Evolutionary conservation across 2,888 invertebrate genomes (phyloP).

Genomic region (Belgica antarctica): DNA sequence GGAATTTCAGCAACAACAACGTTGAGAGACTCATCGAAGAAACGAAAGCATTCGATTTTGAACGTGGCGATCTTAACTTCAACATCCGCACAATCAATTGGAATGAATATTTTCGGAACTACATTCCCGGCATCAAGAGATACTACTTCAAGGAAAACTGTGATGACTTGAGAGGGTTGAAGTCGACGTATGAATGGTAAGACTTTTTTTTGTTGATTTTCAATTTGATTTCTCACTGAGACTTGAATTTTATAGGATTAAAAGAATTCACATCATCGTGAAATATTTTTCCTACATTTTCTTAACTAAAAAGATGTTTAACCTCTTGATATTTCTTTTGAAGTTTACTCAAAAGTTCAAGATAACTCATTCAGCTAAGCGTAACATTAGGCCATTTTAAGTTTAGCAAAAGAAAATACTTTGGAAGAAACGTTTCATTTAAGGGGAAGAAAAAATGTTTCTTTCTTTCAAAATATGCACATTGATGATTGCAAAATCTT

Average conservation of each 20-base stretch:
- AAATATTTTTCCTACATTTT: conserved; percentile 19
- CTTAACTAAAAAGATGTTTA: neutral
- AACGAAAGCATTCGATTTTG: conserved; percentile 44
- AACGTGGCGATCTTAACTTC: conserved; percentile 56
- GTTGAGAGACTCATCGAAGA: conserved; percentile 51
- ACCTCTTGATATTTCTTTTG: neutral
- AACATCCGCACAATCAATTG: conserved; percentile 66
- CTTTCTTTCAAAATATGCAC: too few species aligned
- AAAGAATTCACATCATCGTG: neutral
- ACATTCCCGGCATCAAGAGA: conserved; percentile 65
- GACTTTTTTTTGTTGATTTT: too few species aligned
- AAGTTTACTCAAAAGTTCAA: too few species aligned
- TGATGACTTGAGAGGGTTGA: conserved; percentile 46
- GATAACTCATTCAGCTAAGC: too few species aligned
- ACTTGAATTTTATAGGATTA: neutral
- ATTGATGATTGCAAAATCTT: too few species aligned
- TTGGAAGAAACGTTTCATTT: too few species aligned
- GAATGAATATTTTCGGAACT: conserved; percentile 64
- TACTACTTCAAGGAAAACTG: conserved; percentile 66
- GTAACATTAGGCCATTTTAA: too few species aligned
- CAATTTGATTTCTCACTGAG: neutral
- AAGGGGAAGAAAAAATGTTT: too few species aligned
- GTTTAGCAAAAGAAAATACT: too few species aligned
- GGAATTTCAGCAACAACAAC: conserved; percentile 53
- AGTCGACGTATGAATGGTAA: neutral